These are phyloP conservation scores for Myotis findleyi DNA, from an alignment of 2,797 vertebrate species.

Conservation along the genomic window DNA sequence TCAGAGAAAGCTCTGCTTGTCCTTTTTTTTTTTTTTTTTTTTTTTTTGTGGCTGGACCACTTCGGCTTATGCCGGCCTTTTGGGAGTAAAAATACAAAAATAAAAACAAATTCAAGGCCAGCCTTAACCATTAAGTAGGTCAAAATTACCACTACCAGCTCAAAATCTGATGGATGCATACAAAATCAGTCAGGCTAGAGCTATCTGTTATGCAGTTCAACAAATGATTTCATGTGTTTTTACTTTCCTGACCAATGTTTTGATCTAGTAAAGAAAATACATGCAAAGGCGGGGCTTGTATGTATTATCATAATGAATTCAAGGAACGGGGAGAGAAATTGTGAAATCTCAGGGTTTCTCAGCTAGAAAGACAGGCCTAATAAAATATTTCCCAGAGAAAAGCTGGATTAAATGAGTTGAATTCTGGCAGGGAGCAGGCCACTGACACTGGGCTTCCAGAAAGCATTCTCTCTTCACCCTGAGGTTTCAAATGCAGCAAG, in stretches of 20 bases:
- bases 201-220: background rate
- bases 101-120: background rate
- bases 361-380: background rate
- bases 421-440: background rate
- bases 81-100: background rate
- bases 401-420: background rate
- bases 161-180: background rate
- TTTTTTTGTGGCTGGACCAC: background rate
- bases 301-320: background rate
- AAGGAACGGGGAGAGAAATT: background rate
- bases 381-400: constrained; percentile 26
- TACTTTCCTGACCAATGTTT: constrained; percentile 12
- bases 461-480: background rate
- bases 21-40: background rate
- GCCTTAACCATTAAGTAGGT: background rate
- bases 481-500: background rate
- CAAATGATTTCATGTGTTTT: constrained; percentile 28
- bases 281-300: background rate
- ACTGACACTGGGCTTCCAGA: background rate
- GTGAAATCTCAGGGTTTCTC: constrained; percentile 21
- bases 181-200: background rate
- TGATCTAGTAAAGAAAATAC: constrained; percentile 24
- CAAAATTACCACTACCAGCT: background rate
- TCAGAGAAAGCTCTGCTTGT: background rate
- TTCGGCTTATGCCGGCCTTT: background rate